Percentiles rank a stretch among this genome's conserved stretches.
phyloP scores from a whole-genome alignment of 2,113 vertebrate genomes.

The Parotia lawesii region DNA sequence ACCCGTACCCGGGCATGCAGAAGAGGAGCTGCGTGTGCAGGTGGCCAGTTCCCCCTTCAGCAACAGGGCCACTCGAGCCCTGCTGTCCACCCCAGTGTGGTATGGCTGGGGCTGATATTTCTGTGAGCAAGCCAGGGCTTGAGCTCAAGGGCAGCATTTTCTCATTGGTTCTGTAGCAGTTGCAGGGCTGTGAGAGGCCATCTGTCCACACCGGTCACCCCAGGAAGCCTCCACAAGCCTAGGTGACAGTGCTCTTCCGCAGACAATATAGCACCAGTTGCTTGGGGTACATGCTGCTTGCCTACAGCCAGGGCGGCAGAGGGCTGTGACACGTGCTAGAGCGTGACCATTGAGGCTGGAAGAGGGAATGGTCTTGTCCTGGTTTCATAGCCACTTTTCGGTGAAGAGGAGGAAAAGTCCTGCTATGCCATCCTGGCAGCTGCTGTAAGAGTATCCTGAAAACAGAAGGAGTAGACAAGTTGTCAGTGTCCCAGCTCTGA shows the following conservation, averaged over 20 bases:
- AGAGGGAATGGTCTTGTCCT: not conserved
- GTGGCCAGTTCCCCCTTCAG: not conserved
- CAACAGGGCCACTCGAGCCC: fast-evolving
- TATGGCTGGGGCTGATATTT: not conserved
- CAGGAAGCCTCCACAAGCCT: not conserved
- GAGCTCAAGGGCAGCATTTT: not conserved
- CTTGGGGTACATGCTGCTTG: not conserved
- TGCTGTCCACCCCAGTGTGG: fast-evolving
- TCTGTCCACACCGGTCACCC: not conserved
- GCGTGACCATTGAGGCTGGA: not conserved
- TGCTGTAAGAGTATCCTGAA: fast-evolving
- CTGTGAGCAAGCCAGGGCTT: not conserved
- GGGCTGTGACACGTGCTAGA: fast-evolving
- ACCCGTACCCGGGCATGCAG: not conserved
- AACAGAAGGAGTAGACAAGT: not conserved
- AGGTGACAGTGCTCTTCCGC: fast-evolving
- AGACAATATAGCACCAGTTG: not conserved
- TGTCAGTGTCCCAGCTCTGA: not conserved
- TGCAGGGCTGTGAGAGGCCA: fast-evolving
- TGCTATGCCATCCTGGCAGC: not conserved
- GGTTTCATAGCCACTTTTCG: not conserved
- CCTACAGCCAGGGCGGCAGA: not conserved
- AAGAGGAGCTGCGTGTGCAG: not conserved
- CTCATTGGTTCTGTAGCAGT: not conserved
- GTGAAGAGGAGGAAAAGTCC: not conserved